These are phyloP conservation scores for Drosophila fulvimacula DNA, from an alignment of 2,888 invertebrate species.

Conservation along the genomic window DNA sequence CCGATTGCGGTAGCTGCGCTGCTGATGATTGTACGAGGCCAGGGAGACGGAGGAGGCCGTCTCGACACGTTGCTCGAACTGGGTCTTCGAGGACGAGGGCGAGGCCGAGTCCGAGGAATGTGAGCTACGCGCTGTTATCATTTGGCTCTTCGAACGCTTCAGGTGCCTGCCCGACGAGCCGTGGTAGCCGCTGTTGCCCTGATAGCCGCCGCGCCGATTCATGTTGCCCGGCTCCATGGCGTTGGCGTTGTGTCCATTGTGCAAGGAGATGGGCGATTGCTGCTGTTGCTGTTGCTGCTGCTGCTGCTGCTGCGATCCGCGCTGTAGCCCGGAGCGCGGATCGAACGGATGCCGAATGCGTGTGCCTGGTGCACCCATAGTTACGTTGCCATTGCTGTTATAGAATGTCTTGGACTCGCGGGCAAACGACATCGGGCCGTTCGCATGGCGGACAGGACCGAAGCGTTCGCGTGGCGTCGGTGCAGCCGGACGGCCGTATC, in stretches of 20 bases:
- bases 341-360: constrained; percentile 47
- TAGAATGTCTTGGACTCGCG: constrained; percentile 66
- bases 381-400: constrained; percentile 51
- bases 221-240: constrained; percentile 6
- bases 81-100: constrained; percentile 53
- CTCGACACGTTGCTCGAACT: constrained; percentile 33
- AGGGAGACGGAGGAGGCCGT: constrained; percentile 10
- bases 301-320: constrained; percentile 23
- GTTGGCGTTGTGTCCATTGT: constrained; percentile 19
- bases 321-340: constrained; percentile 30
- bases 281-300: constrained; percentile 19
- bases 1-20: constrained; percentile 67
- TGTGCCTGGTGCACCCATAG: constrained; percentile 49
- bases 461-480: constrained; percentile 41
- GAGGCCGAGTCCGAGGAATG: constrained; percentile 67
- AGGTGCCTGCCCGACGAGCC: constrained; percentile 13
- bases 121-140: constrained; percentile 31
- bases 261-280: not conserved
- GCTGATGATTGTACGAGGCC: constrained; percentile 32
- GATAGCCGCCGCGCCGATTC: constrained; percentile 38
- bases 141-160: constrained; percentile 43
- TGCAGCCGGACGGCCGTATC: constrained; percentile 36
- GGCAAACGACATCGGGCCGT: constrained; percentile 23
- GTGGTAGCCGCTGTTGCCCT: constrained; percentile 23
- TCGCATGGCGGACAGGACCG: constrained; percentile 28